Base-by-base conservation (phyloP, 2,888 invertebrate genomes). In the Drosophila gaucha region DNA sequence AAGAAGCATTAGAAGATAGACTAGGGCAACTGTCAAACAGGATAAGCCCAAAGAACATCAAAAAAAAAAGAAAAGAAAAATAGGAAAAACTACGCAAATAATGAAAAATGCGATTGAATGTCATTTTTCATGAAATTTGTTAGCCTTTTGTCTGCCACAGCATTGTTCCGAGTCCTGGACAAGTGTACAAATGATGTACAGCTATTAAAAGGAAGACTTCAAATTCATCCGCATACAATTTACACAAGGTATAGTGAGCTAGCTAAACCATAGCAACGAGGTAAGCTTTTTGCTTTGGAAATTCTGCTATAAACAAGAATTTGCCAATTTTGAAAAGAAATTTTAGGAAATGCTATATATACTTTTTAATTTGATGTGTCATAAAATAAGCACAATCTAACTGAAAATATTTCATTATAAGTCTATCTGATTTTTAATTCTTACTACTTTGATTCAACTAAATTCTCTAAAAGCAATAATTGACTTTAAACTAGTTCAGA, bases 51-150 rank as follows among this genome's bases (percentile, higher is more conserved):
- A 56, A 22, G 24, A 49, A 58, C 63, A 74, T 43, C 24, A 35
- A 24, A 14, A 47, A 30, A 26, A 33, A 20, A 20, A 41, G 26
- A 3, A 24, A 14, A 12, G 28, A n/a, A n/a, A 38, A 6, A 12
- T 16, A 18, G 18, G 4, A 22, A 12, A 30, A 31, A 10, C 31
- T n/a, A 49, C 47, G 20, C 30, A 77, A 70, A 73, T 83, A 70
- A 80, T 80, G 77, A 74, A 71, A 69, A 70, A 78, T 65, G 58
- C 62, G 60, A 76, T 85, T 82, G 67, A 82, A 79, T 79, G 71
- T 67, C 56, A 74, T 82, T 77, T 74, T 64, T 73, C 72, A 74
- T 74, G 57, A 47, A 72, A 86, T 85, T 87, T 60, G 65, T 51
- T 54, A 47, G 44, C 51, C 51, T 43, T 59, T 49, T 64, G 63